Base-by-base conservation (phyloP, 2,797 vertebrate species). In the Brotula barbata region DNA sequence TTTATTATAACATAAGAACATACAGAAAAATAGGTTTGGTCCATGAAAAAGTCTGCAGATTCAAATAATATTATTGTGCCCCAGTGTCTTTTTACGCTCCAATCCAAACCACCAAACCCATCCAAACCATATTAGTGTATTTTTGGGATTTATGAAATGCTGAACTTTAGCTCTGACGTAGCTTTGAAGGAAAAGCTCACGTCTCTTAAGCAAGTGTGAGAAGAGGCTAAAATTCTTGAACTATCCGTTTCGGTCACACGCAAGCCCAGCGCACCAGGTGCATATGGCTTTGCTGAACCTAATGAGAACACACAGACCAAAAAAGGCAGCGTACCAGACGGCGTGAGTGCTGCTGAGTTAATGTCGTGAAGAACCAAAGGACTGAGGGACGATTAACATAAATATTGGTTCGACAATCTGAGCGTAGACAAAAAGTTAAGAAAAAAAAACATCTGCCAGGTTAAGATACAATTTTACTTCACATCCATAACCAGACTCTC, bases 1-100 rank as follows among this genome's bases (percentile, higher is more conserved):
- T 98, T 98, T 99, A 99, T 97, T 99, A 95, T 95, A 96, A 96
- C 89, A 87, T 89, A 83, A 90, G 93, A 92, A 89, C 91, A 90
- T 89, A 93, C 92, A 94, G 93, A 90, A 90, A 90, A 91, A 91
- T 89, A 90, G 77, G 84, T 90, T 92, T 92, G 90, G 91, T 92
- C 91, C 90, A 91, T 87, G 86, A 89, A 91, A 89, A 86, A 83
- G 58, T 81, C 81, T 84, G 64, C 75, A 85, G 80, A 80, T 85
- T 85, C 64, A 87, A 84, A 83, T 76, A 82, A 58, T 64, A 78
- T 75, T 41, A 58, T 37, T 58, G 43, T 37, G 42, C 42, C 63
- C 56, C 48, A 45, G 44, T 59, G 42, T 67, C 16, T 28, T 44
- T 22, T 58, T 36, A 67, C 41, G 60, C 36, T 20, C 55, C 71